phyloP scores from a whole-genome alignment of 2,113 vertebrate species.

The Boulengerochromis microlepis region DNA sequence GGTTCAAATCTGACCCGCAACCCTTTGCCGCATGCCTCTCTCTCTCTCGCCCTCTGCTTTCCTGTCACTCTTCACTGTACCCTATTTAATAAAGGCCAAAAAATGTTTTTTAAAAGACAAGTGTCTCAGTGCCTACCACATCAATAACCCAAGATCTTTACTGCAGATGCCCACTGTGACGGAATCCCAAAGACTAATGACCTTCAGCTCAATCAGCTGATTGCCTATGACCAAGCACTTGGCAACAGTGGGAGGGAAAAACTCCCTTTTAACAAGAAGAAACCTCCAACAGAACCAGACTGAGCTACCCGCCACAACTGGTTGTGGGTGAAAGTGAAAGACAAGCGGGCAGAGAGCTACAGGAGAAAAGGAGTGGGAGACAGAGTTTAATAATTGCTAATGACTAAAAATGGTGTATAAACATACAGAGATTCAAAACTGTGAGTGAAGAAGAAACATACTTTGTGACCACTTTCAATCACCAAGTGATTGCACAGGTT shows the following conservation, averaged over 20 bases:
- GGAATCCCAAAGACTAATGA: not conserved
- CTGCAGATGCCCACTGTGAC: not conserved
- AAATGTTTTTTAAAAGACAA: not conserved
- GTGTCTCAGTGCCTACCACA: not conserved
- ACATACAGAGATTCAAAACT: not conserved
- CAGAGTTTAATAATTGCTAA: not conserved
- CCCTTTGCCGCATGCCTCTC: not conserved
- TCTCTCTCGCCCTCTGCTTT: not conserved
- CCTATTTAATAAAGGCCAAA: rapidly evolving
- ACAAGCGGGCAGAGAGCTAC: not conserved
- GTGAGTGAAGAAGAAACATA: not conserved
- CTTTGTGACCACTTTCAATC: not conserved
- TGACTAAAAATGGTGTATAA: not conserved
- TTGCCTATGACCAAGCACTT: not conserved
- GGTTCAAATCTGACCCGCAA: not conserved
- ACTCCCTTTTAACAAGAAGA: not conserved
- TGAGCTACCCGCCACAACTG: not conserved
- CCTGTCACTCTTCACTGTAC: not conserved
- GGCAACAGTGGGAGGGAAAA: not conserved
- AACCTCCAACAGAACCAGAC: not conserved
- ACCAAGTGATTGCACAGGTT: not conserved
- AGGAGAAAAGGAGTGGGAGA: not conserved
- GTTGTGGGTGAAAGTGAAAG: not conserved
- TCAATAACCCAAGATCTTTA: not conserved
- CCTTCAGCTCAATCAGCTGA: not conserved